phyloP scores from a whole-genome alignment of 2,113 vertebrate species.

The Stigmatopora nigra region DNA sequence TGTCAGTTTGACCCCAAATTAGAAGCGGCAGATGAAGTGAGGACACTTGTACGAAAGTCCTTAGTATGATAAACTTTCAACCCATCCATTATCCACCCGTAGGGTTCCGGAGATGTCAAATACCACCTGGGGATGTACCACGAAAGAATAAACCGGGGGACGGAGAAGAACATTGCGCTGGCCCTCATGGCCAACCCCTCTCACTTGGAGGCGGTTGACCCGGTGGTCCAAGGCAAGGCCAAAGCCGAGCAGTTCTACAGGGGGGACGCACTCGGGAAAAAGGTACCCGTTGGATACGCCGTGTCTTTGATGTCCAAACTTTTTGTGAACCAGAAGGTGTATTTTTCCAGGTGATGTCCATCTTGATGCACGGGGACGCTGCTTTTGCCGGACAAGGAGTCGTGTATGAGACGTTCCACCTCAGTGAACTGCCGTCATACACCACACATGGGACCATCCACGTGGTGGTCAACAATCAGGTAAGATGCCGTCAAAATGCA shows the following conservation, averaged over 20 bases:
- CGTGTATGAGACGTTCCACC: conserved; percentile 87
- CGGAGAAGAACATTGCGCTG: conserved; percentile 81
- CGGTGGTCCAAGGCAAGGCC: conserved; percentile 91
- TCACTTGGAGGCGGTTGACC: conserved; percentile 84
- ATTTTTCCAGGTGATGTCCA: conserved; percentile 82
- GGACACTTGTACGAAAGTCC: background rate
- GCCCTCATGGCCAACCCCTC: conserved; percentile 89
- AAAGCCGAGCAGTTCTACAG: conserved; percentile 95
- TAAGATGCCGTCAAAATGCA: conserved; percentile 29
- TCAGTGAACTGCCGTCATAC: conserved; percentile 87
- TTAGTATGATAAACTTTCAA: background rate
- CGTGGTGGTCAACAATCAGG: conserved; percentile 92
- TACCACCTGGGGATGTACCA: conserved; percentile 93
- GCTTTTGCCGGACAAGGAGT: conserved; percentile 89
- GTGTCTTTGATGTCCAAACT: background rate
- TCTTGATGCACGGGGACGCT: conserved; percentile 84
- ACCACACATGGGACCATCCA: conserved; percentile 88
- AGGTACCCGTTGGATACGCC: conserved; percentile 16
- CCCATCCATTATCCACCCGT: background rate
- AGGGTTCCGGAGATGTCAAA: conserved; percentile 88
- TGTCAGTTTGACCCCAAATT: conserved; percentile 90
- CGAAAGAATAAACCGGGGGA: conserved; percentile 83
- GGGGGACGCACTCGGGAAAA: conserved; percentile 82
- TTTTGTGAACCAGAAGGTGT: background rate
- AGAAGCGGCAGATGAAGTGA: conserved; percentile 85